Percentiles rank a stretch among this genome's conserved stretches.
These are phyloP conservation scores for Synaphobranchus kaupii DNA, from an alignment of 2,797 vertebrate species.

Conservation along the genomic window DNA sequence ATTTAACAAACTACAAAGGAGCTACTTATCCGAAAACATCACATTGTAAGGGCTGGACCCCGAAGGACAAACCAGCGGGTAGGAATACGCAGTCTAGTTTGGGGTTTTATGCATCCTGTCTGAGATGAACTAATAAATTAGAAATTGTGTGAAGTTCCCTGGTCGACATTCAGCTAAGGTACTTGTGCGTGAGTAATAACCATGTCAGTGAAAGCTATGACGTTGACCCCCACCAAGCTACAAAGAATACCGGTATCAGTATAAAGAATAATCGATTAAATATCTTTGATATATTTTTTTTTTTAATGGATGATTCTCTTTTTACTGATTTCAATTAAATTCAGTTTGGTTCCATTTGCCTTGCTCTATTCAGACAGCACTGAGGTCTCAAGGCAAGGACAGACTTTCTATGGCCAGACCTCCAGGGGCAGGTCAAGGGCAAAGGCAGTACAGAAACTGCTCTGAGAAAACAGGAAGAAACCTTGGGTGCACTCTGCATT, in stretches of 20 bases:
- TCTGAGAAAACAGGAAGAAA: background rate
- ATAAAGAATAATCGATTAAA: background rate
- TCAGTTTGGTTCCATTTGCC: background rate
- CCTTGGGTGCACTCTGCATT: background rate
- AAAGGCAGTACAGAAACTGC: background rate
- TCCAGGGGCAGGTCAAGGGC: background rate
- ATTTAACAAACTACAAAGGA: background rate
- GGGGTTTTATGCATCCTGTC: background rate
- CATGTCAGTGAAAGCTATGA: background rate
- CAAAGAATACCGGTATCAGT: background rate
- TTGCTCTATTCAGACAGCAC: background rate
- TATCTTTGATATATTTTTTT: background rate
- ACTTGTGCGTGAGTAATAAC: background rate
- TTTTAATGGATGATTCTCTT: background rate
- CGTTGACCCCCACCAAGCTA: background rate
- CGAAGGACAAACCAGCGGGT: background rate
- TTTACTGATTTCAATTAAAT: background rate
- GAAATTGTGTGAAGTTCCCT: background rate
- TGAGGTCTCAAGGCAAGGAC: background rate
- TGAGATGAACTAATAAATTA: background rate
- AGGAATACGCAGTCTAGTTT: background rate
- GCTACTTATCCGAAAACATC: background rate
- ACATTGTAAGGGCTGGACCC: background rate
- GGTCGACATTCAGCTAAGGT: background rate
- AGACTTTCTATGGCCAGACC: background rate